Evolutionary conservation across 2,797 vertebrate species (phyloP), one percentile per base, ranked within the genome.

Genomic region (Syngnathus acus): DNA sequence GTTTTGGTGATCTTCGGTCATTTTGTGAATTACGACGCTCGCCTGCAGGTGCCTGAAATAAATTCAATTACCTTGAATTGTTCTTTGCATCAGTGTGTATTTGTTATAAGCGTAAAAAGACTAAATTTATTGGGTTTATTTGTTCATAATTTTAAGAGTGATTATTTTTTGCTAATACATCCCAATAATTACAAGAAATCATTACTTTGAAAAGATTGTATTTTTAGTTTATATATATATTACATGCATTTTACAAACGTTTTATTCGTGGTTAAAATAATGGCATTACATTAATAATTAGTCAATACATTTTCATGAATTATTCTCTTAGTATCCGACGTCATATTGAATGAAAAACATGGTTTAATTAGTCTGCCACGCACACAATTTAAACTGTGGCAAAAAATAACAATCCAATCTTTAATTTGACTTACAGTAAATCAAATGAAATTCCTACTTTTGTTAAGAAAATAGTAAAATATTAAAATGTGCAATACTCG

Each of bases 1-100:
- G 77, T 68, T 62, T 45, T 6, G 60, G 45, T 26, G 60, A 11
- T 62, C 58, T 40, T 10, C n/a, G 60, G 42, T 40, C 42, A 42
- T 62, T 62, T 62, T 73, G 81, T 73, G 78, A 70, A 61, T 70
- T 81, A 74, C 51, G 65, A 62, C n/a, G 40, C 60, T 43, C 23
- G 60, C 42, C 14, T 62, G 60, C 42, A 62, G 58, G 58, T 45
- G 60, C 42, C 39, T 13, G 7, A 42, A 62, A 62, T 45, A n/a
- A 40, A 40, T 62, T 43, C 23, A 21, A 43, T 62, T 43, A 16
- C 11, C n/a, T 62, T 6, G 40, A 62, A 6, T 16, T 23, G 38
- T 40, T 39, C 39, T 19, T 9, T 9, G 37, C 16, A 19, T 38
- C 11, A 55, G 16, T 50, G 7, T 19, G 17, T 48, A 9, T 48